Base-by-base conservation (phyloP, 2,888 invertebrate genomes). In the Melieria omissa region DNA sequence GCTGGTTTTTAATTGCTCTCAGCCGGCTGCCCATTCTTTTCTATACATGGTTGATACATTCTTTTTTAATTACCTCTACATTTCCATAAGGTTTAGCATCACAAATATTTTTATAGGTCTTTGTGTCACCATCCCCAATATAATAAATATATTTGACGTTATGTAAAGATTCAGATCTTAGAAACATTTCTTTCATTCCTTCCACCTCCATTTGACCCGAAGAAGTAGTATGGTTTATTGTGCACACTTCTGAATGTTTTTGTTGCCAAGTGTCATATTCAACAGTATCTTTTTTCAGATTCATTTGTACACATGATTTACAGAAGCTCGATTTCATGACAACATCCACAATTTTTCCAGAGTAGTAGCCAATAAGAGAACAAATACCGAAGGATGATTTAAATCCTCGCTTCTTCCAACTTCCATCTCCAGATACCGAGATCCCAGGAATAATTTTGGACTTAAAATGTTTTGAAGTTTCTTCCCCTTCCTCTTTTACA, bases 131-230 rank as follows among this genome's bases (percentile, higher is more conserved):
- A 57, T 62, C 63, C 7, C 63, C 68, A 29, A 69, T 58, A 10
- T 72, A 72, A 41, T 72, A 64, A 1, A 1, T 16, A 45, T 72
- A 71, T 14, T 65, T 65, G 4, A 58, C 65, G 3, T 49, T 58
- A 41, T 58, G 65, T 29, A 63, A 29, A 5, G 41, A 29, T 29
- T 68, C 64, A 10, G 69, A 69, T 10, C 58, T 44, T 12, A 2
- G 4, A 47, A 72, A 69, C 69, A 69, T 69, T 63, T 72, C 69
- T 3, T 44, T 14, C 12, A 72, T 49, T 4, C 10, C 57, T 10
- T 55, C 68, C 2, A 69, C 69, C 54, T 72, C 69, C 72, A 72
- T 72, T 47, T 69, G 62, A 5, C 72, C 72, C 3, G 72, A n/a
- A 5, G 62, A 54, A 12, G 62, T 68, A 14, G 45, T 29, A 62